Evolutionary conservation across 2,113 vertebrate species (phyloP).

Genomic region (Oophaga pumilio): DNA sequence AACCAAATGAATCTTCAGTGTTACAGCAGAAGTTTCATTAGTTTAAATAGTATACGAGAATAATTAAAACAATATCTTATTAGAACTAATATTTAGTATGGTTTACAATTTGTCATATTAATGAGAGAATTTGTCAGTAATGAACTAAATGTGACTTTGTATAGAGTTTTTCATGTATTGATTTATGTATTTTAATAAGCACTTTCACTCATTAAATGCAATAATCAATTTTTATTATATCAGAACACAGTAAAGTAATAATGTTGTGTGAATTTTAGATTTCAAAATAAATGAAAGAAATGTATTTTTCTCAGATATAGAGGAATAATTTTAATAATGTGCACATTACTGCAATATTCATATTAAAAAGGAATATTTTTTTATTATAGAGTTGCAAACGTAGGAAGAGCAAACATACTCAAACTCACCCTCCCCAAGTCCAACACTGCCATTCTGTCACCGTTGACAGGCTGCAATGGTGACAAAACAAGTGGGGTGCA

Average conservation of each 20-base stretch:
- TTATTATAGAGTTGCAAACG: too few species aligned
- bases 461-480: too few species aligned
- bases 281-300: conserved; percentile 19
- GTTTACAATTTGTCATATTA: conserved; percentile 37
- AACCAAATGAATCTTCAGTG: conserved; percentile 32
- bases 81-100: conserved; percentile 52
- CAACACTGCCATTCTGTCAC: too few species aligned
- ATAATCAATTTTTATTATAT: conserved; percentile 52
- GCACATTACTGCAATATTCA: background rate
- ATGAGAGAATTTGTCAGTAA: conserved; percentile 46
- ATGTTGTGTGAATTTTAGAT: conserved; percentile 28
- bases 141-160: conserved; percentile 32
- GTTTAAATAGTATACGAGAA: conserved; percentile 37
- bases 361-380: background rate
- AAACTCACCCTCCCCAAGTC: too few species aligned
- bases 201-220: conserved; percentile 52
- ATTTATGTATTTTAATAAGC: conserved; percentile 58
- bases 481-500: too few species aligned
- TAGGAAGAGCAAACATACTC: too few species aligned
- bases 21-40: conserved; percentile 47
- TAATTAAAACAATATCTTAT: conserved; percentile 60
- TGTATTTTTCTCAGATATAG: background rate
- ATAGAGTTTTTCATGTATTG: conserved; percentile 19
- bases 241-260: conserved; percentile 44
- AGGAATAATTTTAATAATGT: conserved; percentile 19